Percentiles rank a stretch among this genome's conserved stretches.
phyloP scores from a whole-genome alignment of 2,888 invertebrate genomes.

The Cheilosia vernalis region DNA sequence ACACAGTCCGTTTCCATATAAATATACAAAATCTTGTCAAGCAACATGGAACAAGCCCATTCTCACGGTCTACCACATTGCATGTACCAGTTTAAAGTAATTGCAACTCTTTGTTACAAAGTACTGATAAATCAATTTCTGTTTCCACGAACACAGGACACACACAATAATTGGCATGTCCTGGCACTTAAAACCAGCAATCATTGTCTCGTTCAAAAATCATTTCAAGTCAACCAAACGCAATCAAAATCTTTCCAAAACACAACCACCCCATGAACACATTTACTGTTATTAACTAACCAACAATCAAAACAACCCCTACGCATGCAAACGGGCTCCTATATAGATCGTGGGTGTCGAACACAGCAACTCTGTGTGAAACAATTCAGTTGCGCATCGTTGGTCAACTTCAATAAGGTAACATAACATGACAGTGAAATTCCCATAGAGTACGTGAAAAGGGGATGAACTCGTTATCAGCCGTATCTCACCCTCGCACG shows the following conservation, averaged over 20 bases:
- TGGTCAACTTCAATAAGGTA: conserved; percentile 59
- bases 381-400: conserved; percentile 74
- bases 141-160: conserved; percentile 50
- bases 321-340: conserved; percentile 36
- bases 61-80: conserved; percentile 28
- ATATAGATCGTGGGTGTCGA: conserved; percentile 40
- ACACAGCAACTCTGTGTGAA: conserved; percentile 52
- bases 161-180: conserved; percentile 57
- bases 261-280: conserved; percentile 27
- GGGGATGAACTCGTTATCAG: conserved; percentile 42
- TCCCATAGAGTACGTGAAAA: conserved; percentile 49
- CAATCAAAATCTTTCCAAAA: conserved; percentile 35
- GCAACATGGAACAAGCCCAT: background rate
- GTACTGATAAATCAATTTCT: conserved; percentile 41
- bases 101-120: background rate
- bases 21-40: too few species aligned
- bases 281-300: conserved; percentile 43
- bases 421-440: conserved; percentile 36
- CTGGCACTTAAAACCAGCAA: conserved; percentile 29
- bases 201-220: conserved; percentile 56
- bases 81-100: too few species aligned
- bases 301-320: conserved; percentile 74
- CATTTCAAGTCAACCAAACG: conserved; percentile 60
- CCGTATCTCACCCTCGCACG: conserved; percentile 62
- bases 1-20: too few species aligned